Percentiles rank a stretch among this genome's conserved stretches.
phyloP scores from a whole-genome alignment of 2,888 invertebrate species.

The Podabrus alpinus region DNA sequence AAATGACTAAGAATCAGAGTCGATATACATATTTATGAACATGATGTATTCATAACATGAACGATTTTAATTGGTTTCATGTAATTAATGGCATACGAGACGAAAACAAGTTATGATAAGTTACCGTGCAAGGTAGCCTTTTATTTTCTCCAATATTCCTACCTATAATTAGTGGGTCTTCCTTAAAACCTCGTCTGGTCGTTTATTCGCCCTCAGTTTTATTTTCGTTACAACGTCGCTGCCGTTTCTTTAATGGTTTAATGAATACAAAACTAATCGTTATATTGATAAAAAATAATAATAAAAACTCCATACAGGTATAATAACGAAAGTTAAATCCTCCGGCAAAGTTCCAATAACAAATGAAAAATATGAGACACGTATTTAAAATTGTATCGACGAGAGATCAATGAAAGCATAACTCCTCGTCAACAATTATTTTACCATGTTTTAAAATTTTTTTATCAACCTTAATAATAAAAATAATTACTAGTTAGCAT shows the following conservation, averaged over 20 bases:
- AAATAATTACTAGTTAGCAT: background rate
- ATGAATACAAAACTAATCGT: slow-evolving; percentile 25
- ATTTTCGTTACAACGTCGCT: slow-evolving; percentile 19
- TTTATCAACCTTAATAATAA: background rate
- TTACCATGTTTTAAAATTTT: background rate
- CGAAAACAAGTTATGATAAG: slow-evolving; percentile 36
- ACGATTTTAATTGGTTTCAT: slow-evolving; percentile 48
- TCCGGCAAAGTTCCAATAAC: slow-evolving; percentile 11
- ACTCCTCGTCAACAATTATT: background rate
- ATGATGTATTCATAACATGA: slow-evolving; percentile 49
- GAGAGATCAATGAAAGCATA: background rate
- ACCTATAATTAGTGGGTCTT: slow-evolving; percentile 32
- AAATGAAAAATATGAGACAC: slow-evolving; percentile 16
- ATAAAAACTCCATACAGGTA: slow-evolving; percentile 18
- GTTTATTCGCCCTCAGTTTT: slow-evolving; percentile 24
- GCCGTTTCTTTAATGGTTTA: slow-evolving; percentile 23
- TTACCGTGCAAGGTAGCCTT: slow-evolving; percentile 33
- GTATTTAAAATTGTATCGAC: slow-evolving; percentile 12
- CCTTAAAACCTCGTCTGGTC: slow-evolving; percentile 17
- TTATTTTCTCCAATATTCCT: slow-evolving; percentile 32
- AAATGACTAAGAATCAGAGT: slow-evolving; percentile 46
- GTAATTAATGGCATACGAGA: slow-evolving; percentile 41
- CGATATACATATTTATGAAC: slow-evolving; percentile 46
- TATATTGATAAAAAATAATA: slow-evolving; percentile 19
- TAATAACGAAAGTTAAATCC: slow-evolving; percentile 13